These are phyloP conservation scores for Fregetta grallaria DNA, from an alignment of 2,113 vertebrate genomes.

Conservation along the genomic window DNA sequence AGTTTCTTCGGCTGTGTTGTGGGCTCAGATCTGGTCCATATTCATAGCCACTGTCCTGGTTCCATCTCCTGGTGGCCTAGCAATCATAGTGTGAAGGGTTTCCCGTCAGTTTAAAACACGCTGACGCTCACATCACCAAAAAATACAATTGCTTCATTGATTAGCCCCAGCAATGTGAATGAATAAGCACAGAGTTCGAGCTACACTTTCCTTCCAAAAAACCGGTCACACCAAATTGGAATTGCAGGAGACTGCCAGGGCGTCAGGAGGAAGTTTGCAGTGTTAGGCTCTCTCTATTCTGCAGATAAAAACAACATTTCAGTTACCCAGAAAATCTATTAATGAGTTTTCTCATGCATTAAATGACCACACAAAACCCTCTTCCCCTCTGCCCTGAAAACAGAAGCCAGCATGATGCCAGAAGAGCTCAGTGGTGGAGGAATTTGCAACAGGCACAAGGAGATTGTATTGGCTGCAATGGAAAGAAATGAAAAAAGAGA, in stretches of 20 bases:
- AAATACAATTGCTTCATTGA: slow-evolving; percentile 39
- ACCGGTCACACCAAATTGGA: slow-evolving; percentile 15
- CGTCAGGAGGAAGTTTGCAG: not conserved
- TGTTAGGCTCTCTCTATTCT: slow-evolving; percentile 6
- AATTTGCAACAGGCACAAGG: not conserved
- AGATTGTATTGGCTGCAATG: not conserved
- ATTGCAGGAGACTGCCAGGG: slow-evolving; percentile 23
- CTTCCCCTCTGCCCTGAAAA: slow-evolving; percentile 26
- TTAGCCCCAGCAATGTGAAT: not conserved
- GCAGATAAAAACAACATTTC: slow-evolving; percentile 33
- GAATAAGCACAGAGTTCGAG: not conserved
- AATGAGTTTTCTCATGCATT: slow-evolving; percentile 64
- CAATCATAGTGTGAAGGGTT: not conserved
- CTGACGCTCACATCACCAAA: not conserved
- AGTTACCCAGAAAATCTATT: slow-evolving; percentile 48
- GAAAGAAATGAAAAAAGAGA: not conserved
- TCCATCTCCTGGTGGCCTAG: not conserved
- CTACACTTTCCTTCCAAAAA: slow-evolving; percentile 33
- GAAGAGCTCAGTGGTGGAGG: not conserved
- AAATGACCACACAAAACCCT: slow-evolving; percentile 58
- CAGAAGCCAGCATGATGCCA: not conserved
- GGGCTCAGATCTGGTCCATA: not conserved
- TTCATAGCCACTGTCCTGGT: not conserved
- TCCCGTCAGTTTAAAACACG: not conserved
- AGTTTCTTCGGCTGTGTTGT: not conserved